Percentiles rank a stretch among this genome's conserved stretches.
These are phyloP conservation scores for Meloe dianella DNA, from an alignment of 2,888 invertebrate genomes.

Conservation along the genomic window DNA sequence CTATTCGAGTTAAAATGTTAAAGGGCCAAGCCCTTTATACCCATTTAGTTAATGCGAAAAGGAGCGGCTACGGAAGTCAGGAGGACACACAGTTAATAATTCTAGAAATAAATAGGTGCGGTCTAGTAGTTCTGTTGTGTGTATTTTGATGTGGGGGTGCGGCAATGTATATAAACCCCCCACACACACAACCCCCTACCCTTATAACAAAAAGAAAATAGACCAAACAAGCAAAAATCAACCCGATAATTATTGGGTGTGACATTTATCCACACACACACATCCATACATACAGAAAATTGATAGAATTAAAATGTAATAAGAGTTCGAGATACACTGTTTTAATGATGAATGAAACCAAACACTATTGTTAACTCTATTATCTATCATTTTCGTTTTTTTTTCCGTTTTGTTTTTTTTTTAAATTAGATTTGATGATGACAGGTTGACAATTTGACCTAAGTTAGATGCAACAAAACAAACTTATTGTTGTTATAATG, in stretches of 20 bases:
- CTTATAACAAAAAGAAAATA: background rate
- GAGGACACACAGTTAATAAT: conserved; percentile 8
- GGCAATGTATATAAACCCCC: conserved; percentile 21
- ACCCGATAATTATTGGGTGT: conserved; percentile 27
- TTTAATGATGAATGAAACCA: background rate
- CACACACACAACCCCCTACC: conserved; percentile 16
- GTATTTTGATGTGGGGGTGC: conserved; percentile 23
- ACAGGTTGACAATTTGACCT: no score
- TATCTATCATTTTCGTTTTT: no score
- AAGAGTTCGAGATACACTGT: no score
- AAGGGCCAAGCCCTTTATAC: conserved; percentile 30
- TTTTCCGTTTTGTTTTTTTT: background rate
- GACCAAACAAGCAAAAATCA: background rate
- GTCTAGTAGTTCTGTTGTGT: conserved; percentile 1
- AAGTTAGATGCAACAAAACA: no score
- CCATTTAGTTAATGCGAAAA: conserved; percentile 33
- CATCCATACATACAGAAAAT: background rate
- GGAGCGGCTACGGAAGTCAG: conserved; percentile 34
- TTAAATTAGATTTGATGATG: background rate
- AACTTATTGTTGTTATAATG: no score
- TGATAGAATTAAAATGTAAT: background rate
- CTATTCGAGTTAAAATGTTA: conserved; percentile 12
- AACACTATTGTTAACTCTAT: no score
- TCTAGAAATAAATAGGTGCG: conserved; percentile 19
- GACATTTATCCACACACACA: background rate